Percentiles rank a stretch among this genome's conserved stretches.
phyloP scores from a whole-genome alignment of 2,888 invertebrate species.

The Noctua comes region DNA sequence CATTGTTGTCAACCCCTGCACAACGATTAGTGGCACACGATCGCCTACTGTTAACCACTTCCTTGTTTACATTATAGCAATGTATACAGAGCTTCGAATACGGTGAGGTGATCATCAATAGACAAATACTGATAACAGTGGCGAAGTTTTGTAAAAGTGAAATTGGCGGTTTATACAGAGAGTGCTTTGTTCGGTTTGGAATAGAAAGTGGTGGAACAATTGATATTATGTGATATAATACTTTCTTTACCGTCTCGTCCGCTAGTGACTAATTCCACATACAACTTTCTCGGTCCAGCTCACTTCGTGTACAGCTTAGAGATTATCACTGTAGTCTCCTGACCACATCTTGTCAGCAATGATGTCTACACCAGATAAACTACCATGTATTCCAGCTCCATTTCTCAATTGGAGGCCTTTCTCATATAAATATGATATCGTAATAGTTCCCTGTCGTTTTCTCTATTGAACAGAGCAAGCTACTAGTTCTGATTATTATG shows the following conservation, averaged over 20 bases:
- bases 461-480: conserved; percentile 1
- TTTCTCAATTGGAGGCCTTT: background rate
- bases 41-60: conserved; percentile 79
- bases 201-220: conserved; percentile 35
- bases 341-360: background rate
- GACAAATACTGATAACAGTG: conserved; percentile 66
- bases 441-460: conserved; percentile 13
- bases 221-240: conserved; percentile 5
- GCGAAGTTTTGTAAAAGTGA: conserved; percentile 61
- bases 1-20: conserved; percentile 86
- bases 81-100: conserved; percentile 70
- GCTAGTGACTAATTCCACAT: background rate
- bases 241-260: background rate
- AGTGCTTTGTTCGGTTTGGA: conserved; percentile 36
- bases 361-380: background rate
- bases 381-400: background rate
- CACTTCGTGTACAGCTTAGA: background rate
- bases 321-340: background rate
- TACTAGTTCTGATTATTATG: conserved; percentile 41
- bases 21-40: conserved; percentile 77
- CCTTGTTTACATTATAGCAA: conserved; percentile 81
- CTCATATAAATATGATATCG: background rate
- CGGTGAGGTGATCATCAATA: conserved; percentile 62
- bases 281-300: background rate
- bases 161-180: conserved; percentile 32